Percentiles rank a stretch among this genome's conserved stretches.
These are phyloP conservation scores for Acestrorhynchus altus DNA, from an alignment of 2,797 vertebrate species.

Conservation along the genomic window DNA sequence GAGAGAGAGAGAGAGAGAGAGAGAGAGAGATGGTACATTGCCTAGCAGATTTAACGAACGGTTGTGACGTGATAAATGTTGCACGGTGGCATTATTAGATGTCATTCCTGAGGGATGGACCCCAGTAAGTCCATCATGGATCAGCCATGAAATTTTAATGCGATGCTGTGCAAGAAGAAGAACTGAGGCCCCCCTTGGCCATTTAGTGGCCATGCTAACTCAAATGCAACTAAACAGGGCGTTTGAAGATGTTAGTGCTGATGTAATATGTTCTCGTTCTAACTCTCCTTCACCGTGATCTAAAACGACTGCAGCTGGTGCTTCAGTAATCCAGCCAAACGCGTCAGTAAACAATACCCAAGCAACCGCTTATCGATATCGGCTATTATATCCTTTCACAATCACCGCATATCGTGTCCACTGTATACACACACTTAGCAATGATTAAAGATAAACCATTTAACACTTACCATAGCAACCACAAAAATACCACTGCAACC, in stretches of 20 bases:
- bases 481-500: too few relatives aligned
- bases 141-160: constrained; percentile 55
- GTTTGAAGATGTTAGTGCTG: not conserved
- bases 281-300: not conserved
- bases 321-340: not conserved
- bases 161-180: not conserved
- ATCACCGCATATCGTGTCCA: too few relatives aligned
- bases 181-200: constrained; percentile 12
- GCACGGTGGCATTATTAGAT: constrained; percentile 57
- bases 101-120: constrained; percentile 50
- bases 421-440: too few relatives aligned
- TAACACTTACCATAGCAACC: too few relatives aligned
- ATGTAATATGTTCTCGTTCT: not conserved
- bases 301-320: too few relatives aligned
- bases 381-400: too few relatives aligned
- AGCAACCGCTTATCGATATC: too few relatives aligned
- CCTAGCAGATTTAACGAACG: constrained; percentile 51
- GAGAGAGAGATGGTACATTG: constrained; percentile 23
- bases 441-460: too few relatives aligned
- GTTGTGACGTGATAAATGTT: constrained; percentile 56
- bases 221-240: not conserved
- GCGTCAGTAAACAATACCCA: too few relatives aligned
- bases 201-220: not conserved
- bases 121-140: constrained; percentile 50
- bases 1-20: constrained; percentile 1